A percentile compares a stretch with the other conserved stretches of the same genome.
Evolutionary conservation across 2,888 invertebrate species (phyloP).

Genomic region (Quadroppia sp.): DNA sequence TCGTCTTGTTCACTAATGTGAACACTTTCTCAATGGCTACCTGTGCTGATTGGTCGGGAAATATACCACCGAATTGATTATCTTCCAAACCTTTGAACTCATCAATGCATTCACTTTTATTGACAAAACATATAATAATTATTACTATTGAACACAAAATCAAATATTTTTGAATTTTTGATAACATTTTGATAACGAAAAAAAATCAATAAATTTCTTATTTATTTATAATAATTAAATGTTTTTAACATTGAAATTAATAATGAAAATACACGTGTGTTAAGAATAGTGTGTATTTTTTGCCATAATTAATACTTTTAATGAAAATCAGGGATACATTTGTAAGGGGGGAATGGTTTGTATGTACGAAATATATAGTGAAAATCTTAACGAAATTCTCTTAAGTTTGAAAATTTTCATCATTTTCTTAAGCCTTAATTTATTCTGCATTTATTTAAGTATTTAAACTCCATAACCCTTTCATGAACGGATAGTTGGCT

Average conservation of each 20-base stretch:
- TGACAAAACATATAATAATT: not conserved
- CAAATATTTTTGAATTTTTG: not conserved
- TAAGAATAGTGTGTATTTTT: not conserved
- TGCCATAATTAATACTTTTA: not conserved
- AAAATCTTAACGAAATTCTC: too few relatives aligned
- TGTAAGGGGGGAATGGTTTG: too few relatives aligned
- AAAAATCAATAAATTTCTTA: not conserved
- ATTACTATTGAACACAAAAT: not conserved
- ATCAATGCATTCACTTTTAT: not conserved
- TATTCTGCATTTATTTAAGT: too few relatives aligned
- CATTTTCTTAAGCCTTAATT: too few relatives aligned
- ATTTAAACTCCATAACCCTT: too few relatives aligned
- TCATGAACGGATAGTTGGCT: too few relatives aligned
- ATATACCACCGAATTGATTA: not conserved
- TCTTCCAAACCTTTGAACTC: not conserved
- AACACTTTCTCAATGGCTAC: not conserved
- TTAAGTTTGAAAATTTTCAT: too few relatives aligned
- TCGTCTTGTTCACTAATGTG: not conserved
- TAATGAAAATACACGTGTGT: not conserved
- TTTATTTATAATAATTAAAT: too few relatives aligned
- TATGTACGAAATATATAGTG: too few relatives aligned
- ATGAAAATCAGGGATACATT: not conserved
- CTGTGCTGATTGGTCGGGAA: not conserved
- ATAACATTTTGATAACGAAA: not conserved
- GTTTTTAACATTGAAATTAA: too few relatives aligned